phyloP scores from a whole-genome alignment of 2,888 invertebrate species.

The Parnassius mnemosyne region DNA sequence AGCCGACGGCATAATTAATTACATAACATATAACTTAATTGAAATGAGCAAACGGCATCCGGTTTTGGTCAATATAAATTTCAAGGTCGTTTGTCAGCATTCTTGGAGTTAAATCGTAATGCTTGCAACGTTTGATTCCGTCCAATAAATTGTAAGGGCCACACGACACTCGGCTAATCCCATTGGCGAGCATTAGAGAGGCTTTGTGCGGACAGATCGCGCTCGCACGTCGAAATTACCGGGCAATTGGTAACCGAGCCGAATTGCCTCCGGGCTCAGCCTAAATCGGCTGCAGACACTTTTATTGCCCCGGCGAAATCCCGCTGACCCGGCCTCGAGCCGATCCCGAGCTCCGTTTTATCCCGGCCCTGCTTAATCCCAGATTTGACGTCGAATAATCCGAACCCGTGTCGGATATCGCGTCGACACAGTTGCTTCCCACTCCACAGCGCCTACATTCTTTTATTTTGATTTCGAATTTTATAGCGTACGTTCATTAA shows the following conservation, averaged over 20 bases:
- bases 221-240: slow-evolving; percentile 76
- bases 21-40: slow-evolving; percentile 7
- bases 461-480: slow-evolving; percentile 69
- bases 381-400: slow-evolving; percentile 83
- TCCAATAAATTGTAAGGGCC: slow-evolving; percentile 74
- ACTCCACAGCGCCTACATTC: slow-evolving; percentile 46
- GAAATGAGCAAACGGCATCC: slow-evolving; percentile 7
- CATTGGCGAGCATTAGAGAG: slow-evolving; percentile 75
- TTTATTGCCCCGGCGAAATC: slow-evolving; percentile 79
- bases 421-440: slow-evolving; percentile 77
- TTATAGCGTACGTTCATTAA: slow-evolving; percentile 52
- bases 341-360: slow-evolving; percentile 70
- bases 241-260: slow-evolving; percentile 76
- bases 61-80: slow-evolving; percentile 1
- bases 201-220: slow-evolving; percentile 78
- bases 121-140: slow-evolving; percentile 54
- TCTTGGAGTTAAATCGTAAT: slow-evolving; percentile 39
- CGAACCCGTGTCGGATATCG: slow-evolving; percentile 84
- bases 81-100: slow-evolving; percentile 8
- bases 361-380: slow-evolving; percentile 76
- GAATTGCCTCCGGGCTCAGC: slow-evolving; percentile 76
- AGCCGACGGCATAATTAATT: not conserved
- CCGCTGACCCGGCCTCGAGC: slow-evolving; percentile 73
- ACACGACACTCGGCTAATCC: slow-evolving; percentile 75
- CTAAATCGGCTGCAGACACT: slow-evolving; percentile 82